These are phyloP conservation scores for Nannoperca australis DNA, from an alignment of 2,797 vertebrate species.

Conservation along the genomic window DNA sequence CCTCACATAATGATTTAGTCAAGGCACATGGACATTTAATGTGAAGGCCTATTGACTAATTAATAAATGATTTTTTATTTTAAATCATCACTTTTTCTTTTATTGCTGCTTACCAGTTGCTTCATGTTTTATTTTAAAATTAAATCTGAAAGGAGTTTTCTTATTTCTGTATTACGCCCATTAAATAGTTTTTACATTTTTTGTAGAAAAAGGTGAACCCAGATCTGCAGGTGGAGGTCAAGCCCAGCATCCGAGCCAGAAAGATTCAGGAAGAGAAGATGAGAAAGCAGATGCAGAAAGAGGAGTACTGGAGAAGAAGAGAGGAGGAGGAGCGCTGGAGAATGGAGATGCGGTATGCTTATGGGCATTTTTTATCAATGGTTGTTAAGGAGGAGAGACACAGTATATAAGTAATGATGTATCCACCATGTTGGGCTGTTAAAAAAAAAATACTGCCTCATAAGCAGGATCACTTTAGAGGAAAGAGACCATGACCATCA, in stretches of 20 bases:
- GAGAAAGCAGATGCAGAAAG: slow-evolving; percentile 99
- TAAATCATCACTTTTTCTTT: no score
- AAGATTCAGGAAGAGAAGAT: slow-evolving; percentile 99
- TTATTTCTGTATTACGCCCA: neutral
- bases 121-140: neutral
- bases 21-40: no score
- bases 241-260: slow-evolving; percentile 96
- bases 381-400: neutral
- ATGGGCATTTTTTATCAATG: neutral
- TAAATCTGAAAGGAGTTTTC: neutral
- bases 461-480: neutral
- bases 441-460: no score
- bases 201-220: slow-evolving; percentile 99
- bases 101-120: neutral
- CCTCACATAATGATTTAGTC: no score
- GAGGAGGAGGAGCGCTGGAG: slow-evolving; percentile 98
- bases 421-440: neutral
- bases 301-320: slow-evolving; percentile 97
- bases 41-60: neutral
- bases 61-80: no score
- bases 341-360: slow-evolving; percentile 95
- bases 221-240: slow-evolving; percentile 98
- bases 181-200: neutral
- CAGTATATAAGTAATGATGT: neutral
- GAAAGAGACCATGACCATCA: neutral